Base-by-base conservation (phyloP, 2,888 invertebrate species). In the Eledone cirrhosa region DNA sequence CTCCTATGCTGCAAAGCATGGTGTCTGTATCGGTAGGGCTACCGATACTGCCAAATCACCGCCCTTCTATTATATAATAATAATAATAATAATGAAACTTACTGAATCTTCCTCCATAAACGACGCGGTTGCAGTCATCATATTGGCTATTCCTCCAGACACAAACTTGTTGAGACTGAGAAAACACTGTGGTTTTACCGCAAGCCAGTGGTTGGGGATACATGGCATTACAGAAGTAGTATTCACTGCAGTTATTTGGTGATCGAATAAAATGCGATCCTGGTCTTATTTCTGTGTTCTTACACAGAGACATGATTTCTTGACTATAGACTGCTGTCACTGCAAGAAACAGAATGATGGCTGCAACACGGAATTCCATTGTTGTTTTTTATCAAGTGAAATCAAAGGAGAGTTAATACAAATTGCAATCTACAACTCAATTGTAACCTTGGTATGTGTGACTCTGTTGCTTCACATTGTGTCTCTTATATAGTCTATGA, bases 161-260 rank as follows among this genome's bases (percentile, higher is more conserved):
- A 8, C 76, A 76, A 13, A 76, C 24, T 29, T 76, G 76, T 27
- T 48, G 47, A 3, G 48, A 48, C 27, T 76, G 76, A 13, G 76
- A 76, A 29, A 76, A 76, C 1, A 76, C 76, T 7, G 48, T 47
- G 1, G 47, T 47, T 4, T 22, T 29, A 16, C 48, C 48, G 47
- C 76, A 76, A 14, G 33, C 41, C 33, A 72, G n/a, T 4, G 76
- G 48, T 2, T 11, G 48, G n/a, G 47, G 76, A 22, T 11, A 29
- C 22, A 47, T 41, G 4, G 11, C 47, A 5, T 29, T 48, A 19
- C 76, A 76, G 13, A 41, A 47, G 29, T 48, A 76, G 29, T 47
- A 76, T 11, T 47, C 24, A 19, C 76, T 76, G 48, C 76, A 76
- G 48, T 76, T 76, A 2, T 14, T 69, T 69, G 31, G 19, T 69